These are phyloP conservation scores for Atta cephalotes DNA, from an alignment of 1,140 invertebrate species.

Conservation along the genomic window DNA sequence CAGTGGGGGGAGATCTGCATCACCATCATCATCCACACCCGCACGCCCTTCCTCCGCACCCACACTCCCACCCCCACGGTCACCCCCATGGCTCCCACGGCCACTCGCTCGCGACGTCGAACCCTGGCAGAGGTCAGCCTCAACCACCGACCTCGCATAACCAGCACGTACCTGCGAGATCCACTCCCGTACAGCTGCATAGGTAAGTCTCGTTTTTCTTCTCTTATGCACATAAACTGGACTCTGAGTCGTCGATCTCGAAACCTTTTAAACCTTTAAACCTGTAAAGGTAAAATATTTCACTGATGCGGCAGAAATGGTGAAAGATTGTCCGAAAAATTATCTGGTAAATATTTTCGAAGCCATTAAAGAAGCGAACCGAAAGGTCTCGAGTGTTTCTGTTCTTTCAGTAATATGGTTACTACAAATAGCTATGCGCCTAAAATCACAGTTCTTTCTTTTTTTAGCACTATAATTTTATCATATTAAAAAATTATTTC, in stretches of 20 bases:
- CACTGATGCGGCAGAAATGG: not conserved
- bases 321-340: not conserved
- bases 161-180: conserved; percentile 84
- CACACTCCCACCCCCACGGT: conserved; percentile 83
- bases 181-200: conserved; percentile 83
- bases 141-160: conserved; percentile 84
- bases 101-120: conserved; percentile 83
- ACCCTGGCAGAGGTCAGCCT: conserved; percentile 82
- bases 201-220: conserved; percentile 74
- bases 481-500: not conserved
- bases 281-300: conserved; percentile 10
- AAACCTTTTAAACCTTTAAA: not conserved
- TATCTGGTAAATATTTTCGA: conserved; percentile 12
- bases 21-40: conserved; percentile 84
- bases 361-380: not conserved
- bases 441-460: not conserved
- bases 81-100: conserved; percentile 81
- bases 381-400: not conserved
- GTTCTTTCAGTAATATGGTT: not conserved
- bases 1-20: conserved; percentile 83
- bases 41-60: conserved; percentile 82
- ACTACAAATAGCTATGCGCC: not conserved
- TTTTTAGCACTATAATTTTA: not conserved
- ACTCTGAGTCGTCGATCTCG: not conserved
- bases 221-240: not conserved